Percentiles rank a stretch among this genome's conserved stretches.
These are phyloP conservation scores for cattle (Bos taurus) DNA, from an alignment of 2,113 vertebrate genomes.

Conservation along the genomic window DNA sequence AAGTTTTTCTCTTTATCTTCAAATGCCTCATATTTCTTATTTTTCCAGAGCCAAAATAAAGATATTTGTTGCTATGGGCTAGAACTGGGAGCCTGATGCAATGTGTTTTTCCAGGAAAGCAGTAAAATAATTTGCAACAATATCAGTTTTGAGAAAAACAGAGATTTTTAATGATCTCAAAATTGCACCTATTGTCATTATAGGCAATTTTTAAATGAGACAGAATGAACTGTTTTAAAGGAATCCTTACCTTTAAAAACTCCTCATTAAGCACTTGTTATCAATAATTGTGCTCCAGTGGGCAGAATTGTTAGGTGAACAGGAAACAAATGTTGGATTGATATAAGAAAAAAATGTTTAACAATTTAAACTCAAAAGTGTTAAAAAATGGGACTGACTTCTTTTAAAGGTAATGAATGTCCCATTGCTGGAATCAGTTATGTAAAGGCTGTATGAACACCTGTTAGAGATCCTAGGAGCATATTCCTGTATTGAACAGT, in stretches of 20 bases:
- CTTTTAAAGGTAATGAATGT: background rate
- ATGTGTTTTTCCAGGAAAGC: background rate
- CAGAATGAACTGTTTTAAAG: background rate
- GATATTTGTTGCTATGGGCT: background rate
- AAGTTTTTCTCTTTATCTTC: constrained; percentile 26
- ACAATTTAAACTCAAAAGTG: background rate
- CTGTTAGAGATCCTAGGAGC: background rate
- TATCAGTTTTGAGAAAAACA: background rate
- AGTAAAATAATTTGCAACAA: background rate
- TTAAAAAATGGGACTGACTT: background rate
- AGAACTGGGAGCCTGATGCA: background rate
- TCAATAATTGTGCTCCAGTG: background rate
- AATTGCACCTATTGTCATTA: background rate
- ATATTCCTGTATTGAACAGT: background rate
- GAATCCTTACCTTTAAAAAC: background rate
- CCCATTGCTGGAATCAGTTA: background rate
- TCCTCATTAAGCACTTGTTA: background rate
- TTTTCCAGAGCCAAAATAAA: background rate
- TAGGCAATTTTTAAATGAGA: constrained; percentile 8
- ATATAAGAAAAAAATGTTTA: background rate
- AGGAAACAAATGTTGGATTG: background rate
- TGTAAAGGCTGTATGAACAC: background rate
- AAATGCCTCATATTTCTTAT: background rate
- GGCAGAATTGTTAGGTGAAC: background rate
- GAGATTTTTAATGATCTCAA: background rate